A percentile compares a stretch with the other conserved stretches of the same genome.
Evolutionary conservation across 2,113 vertebrate genomes (phyloP).

Genomic region (Oophaga pumilio): DNA sequence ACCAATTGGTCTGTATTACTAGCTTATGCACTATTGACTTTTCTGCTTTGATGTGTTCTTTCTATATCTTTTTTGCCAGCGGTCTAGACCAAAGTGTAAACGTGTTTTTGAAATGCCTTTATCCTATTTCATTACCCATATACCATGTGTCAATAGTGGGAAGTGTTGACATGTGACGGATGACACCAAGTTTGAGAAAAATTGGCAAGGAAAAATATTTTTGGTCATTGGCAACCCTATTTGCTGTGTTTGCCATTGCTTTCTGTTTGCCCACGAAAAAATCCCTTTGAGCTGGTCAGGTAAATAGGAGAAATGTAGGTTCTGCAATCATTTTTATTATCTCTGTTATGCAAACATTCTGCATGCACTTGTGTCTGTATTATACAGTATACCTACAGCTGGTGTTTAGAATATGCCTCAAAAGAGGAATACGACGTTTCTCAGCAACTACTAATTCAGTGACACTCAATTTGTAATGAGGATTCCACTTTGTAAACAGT

Average conservation of each 20-base stretch:
- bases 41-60: background rate
- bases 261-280: background rate
- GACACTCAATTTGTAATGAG: too few relatives aligned
- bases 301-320: background rate
- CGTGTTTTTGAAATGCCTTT: background rate
- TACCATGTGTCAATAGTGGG: background rate
- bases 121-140: conserved; percentile 9
- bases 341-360: background rate
- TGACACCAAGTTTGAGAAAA: background rate
- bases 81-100: background rate
- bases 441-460: too few relatives aligned
- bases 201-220: background rate
- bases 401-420: background rate
- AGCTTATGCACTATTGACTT: background rate
- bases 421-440: too few relatives aligned
- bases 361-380: background rate
- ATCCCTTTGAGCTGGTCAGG: background rate
- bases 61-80: background rate
- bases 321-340: background rate
- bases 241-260: background rate
- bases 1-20: background rate
- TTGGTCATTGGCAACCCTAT: background rate
- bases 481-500: too few relatives aligned
- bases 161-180: conserved; percentile 1
- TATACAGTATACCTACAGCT: too few relatives aligned